Evolutionary conservation across 92 coral and sea anemone species (phyloP), one percentile per base, ranked within the genome.

Genomic region (Phenganax stokvisi): DNA sequence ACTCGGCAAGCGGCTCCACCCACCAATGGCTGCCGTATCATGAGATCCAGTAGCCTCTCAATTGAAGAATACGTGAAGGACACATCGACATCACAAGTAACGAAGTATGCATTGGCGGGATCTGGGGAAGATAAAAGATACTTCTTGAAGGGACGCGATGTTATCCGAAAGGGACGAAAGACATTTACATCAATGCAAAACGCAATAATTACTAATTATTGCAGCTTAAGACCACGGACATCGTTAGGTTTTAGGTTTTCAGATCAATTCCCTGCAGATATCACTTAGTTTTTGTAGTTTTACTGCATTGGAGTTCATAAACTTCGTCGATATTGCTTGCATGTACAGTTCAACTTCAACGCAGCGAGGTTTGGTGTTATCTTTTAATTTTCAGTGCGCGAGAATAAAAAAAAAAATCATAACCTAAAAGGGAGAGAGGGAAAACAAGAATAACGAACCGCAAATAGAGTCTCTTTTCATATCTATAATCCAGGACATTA

Each of bases 401-500:
- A 16, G 25, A 3, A 9, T 20, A 37, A 55, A 69, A 55, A 29
- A 2, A n/a, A 10, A 0, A 17, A 57, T 10, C 12, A 64, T 5
- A 31, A 13, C 20, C 11, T 65, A 31, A 31, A 57, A 71, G 15
- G 2, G 20, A 68, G 69, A 68, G 69, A 37, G 15, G 66, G 17
- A 25, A 60, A 56, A 62, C 54, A 51, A 44, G 7, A 0, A 62
- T 9, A 3, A 63, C 88, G 54, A 58, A 89, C 92, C 89, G 54
- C 74, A 76, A 44, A 89, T 68, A 16, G 83, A 72, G 52, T 66
- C 71, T 44, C 83, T 75, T 71, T 88, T 80, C 57, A 84, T 79
- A 71, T 90, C 93, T 51, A 90, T 57, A 30, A 90, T 80, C 71
- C 89, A 90, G 3, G 93, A 90, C 93, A 90, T 90, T 64, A 85